phyloP scores from a whole-genome alignment of 1,140 invertebrate genomes.

The Himalopsyche phryganea region DNA sequence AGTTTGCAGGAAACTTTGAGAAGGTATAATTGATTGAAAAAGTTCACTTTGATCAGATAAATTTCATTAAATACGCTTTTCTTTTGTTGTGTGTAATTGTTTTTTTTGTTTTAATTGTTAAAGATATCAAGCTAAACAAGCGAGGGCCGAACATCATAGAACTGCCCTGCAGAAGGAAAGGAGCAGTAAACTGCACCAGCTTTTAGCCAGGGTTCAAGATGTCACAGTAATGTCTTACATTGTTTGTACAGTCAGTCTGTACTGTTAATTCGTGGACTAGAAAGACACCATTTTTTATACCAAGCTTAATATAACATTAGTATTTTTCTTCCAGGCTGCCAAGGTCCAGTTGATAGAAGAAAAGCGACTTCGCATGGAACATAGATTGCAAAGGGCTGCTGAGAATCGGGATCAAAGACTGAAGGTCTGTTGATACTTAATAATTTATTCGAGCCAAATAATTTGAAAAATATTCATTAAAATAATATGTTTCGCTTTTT shows the following conservation, averaged over 20 bases:
- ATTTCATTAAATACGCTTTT: no score
- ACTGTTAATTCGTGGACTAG: no score
- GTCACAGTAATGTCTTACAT: constrained; percentile 68
- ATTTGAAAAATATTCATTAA: no score
- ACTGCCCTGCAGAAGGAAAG: constrained; percentile 80
- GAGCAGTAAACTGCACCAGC: constrained; percentile 77
- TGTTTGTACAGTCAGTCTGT: constrained; percentile 18
- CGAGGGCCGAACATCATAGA: constrained; percentile 74
- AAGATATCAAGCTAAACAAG: constrained; percentile 84
- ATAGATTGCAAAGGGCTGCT: constrained; percentile 82
- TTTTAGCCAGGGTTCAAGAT: constrained; percentile 86
- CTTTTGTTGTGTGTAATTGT: no score
- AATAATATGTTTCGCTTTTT: constrained; percentile 5
- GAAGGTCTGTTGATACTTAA: constrained; percentile 39
- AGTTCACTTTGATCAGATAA: no score
- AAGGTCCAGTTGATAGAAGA: constrained; percentile 85
- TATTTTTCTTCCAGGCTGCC: constrained; percentile 60
- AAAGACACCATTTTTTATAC: no score
- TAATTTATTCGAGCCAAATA: constrained; percentile 9
- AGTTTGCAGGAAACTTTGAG: constrained; percentile 73
- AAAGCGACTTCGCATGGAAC: constrained; percentile 77
- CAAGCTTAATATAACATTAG: no score
- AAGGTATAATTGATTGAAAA: constrained; percentile 34
- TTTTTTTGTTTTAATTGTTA: constrained; percentile 10
- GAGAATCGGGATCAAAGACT: constrained; percentile 80